These are phyloP conservation scores for Bellardia pandia DNA, from an alignment of 2,888 invertebrate species.

Conservation along the genomic window DNA sequence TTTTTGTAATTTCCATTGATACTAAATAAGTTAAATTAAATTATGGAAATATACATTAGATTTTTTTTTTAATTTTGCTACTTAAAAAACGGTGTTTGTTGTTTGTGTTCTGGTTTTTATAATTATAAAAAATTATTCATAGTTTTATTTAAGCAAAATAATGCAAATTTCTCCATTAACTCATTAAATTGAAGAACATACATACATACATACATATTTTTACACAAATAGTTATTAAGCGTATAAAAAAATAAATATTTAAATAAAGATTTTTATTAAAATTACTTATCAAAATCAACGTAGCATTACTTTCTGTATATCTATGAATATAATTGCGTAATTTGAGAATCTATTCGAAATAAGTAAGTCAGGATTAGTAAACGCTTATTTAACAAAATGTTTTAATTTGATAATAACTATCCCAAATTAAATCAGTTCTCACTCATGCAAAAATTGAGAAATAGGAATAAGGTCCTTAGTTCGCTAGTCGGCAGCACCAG, in stretches of 20 bases:
- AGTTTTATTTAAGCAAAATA: conserved; percentile 38
- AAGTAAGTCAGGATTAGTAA: too few species aligned
- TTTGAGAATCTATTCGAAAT: too few species aligned
- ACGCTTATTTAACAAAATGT: too few species aligned
- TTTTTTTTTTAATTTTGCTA: conserved; percentile 20
- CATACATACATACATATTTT: conserved; percentile 38
- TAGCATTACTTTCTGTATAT: too few species aligned
- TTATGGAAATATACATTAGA: conserved; percentile 13
- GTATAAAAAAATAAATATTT: conserved; percentile 18
- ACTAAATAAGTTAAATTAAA: conserved; percentile 27
- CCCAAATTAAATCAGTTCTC: too few species aligned
- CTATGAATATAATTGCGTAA: too few species aligned
- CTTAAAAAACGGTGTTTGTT: conserved; percentile 11
- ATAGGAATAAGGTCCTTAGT: too few species aligned
- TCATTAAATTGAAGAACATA: conserved; percentile 32
- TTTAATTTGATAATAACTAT: too few species aligned
- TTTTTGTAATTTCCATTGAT: conserved; percentile 15
- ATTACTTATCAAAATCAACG: background rate
- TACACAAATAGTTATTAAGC: conserved; percentile 63
- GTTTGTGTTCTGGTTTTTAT: conserved; percentile 7
- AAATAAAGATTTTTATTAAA: conserved; percentile 60
- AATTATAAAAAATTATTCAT: conserved; percentile 42
- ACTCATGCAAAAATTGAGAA: too few species aligned
- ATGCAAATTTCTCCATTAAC: conserved; percentile 34
- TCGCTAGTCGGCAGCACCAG: too few species aligned